Evolutionary conservation across 1,140 invertebrate species (phyloP), one percentile per base, ranked within the genome.

Genomic region (Papilio glaucus): DNA sequence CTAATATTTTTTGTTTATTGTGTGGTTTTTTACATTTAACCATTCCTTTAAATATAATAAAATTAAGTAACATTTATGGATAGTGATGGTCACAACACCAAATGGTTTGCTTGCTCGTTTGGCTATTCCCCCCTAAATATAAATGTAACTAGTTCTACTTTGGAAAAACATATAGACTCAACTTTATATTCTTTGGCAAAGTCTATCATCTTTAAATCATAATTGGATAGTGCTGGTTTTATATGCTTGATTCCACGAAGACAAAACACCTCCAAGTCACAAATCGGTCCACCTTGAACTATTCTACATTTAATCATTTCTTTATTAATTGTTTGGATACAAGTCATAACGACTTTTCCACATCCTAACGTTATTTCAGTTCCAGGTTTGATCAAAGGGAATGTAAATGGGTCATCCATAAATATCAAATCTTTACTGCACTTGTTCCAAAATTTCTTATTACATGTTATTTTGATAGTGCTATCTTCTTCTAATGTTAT

Each of bases 181-280:
- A 83, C 81, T 72, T 77, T 63, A 72, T 73, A 71, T 41, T 80
- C 72, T 69, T 75, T 79, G n/a, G 77, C 82, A 71, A 81, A 84
- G 15, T 72, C 60, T 18, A 84, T 73, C 39, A 81, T 49, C 6
- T 76, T 72, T 38, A 80, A 41, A 67, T 84, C 78, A 10, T 62
- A 74, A 21, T 75, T 76, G 9, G 49, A 62, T 38, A 84, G 33
- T 0, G 72, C 15, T 53, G 75, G 76, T 45, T 72, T 81, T 10
- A 26, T 15, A 41, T 70, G 57, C 65, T 37, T 81, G 6, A 78
- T 24, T 2, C 79, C 82, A 29, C 82, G 76, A 37, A 84, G 24
- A 60, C 75, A 78, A 45, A 84, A 72, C 39, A 75, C 70, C 26
- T 73, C 70, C 8, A 21, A 15, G 33, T 72, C 61, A 53, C 15